Base-by-base conservation (phyloP, 2,888 invertebrate genomes). In the Cancer borealis region DNA sequence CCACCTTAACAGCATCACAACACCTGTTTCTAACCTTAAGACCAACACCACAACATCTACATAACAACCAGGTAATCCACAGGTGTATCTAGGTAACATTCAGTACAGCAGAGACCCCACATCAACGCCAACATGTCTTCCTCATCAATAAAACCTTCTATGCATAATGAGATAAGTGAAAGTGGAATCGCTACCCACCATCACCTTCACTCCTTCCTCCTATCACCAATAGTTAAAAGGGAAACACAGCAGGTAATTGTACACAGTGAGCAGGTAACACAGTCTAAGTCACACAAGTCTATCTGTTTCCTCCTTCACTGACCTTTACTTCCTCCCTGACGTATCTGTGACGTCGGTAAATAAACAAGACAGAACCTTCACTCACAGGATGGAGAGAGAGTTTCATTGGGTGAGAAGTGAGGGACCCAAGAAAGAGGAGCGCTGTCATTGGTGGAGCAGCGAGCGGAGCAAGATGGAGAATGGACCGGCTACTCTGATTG, bases 301-400 rank as follows among this genome's bases (percentile, higher is more conserved):
- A 39, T 39, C 84, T 39, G 17, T 84, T 84, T 39, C 84, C 39
- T 3, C 26, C 39, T 39, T 73, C 17, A 30, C 73, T 91, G 91
- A 91, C 73, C 73, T 79, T 79, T 73, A 73, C 73, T 46, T 39
- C 49, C 49, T 8, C 88, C 45, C 46, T 91, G 91, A 91, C 91
- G 91, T 79, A 88, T 46, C 8, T 26, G 88, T 88, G 88, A 88
- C 88, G 88, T 88, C 46, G 45, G 79, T 91, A 66, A 26, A 91
- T 91, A 91, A 91, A 91, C 79, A 91, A 91, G 73, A 47, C n/a
- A 46, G 12, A 26, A n/a, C 6, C 8, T 46, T 73, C 73, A 45
- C 8, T n/a, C 10, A 30, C 91, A 73, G 91, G 30, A 45, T 46
- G 10, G 26, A 66, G n/a, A 10, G 8, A 45, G 17, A 26, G n/a